Conservation (phyloP, 2,888 invertebrate genomes). For the Yponomeuta sedellus region DNA sequence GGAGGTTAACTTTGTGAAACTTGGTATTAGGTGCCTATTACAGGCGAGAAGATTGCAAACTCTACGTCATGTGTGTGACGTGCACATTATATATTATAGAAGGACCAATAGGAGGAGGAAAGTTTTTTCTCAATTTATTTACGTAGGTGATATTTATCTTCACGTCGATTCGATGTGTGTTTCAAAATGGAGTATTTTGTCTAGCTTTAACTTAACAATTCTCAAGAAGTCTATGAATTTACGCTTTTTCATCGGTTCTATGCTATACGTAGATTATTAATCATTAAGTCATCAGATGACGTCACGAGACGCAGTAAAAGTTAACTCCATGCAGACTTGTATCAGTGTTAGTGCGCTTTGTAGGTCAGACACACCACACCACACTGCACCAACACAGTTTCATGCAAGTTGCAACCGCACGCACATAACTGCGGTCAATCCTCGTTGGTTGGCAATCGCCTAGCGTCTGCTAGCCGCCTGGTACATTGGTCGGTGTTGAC, state of each 20-base stretch:
- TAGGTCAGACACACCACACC: neutral
- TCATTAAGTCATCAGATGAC: no score
- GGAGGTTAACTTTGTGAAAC: constrained; percentile 40
- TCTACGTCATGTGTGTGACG: constrained; percentile 23
- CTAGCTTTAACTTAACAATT: no score
- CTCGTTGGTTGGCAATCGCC: neutral
- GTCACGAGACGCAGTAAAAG: no score
- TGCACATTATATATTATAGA: neutral
- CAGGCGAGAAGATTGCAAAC: constrained; percentile 43
- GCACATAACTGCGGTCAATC: neutral
- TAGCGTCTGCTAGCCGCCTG: constrained; percentile 32
- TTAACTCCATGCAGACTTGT: neutral
- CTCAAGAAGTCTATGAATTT: no score
- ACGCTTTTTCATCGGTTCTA: no score
- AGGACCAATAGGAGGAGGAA: neutral
- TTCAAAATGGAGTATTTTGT: no score
- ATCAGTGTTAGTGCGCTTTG: neutral
- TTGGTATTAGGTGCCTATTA: constrained; percentile 66
- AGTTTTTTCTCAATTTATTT: no score
- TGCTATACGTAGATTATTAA: no score
- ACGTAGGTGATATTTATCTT: no score
- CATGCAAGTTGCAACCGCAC: neutral
- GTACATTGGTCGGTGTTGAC: constrained; percentile 64
- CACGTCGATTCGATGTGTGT: no score
- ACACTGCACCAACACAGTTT: neutral